Evolutionary conservation across 2,888 invertebrate genomes (phyloP), one percentile per base, ranked within the genome.

Genomic region (Agrochola lota): DNA sequence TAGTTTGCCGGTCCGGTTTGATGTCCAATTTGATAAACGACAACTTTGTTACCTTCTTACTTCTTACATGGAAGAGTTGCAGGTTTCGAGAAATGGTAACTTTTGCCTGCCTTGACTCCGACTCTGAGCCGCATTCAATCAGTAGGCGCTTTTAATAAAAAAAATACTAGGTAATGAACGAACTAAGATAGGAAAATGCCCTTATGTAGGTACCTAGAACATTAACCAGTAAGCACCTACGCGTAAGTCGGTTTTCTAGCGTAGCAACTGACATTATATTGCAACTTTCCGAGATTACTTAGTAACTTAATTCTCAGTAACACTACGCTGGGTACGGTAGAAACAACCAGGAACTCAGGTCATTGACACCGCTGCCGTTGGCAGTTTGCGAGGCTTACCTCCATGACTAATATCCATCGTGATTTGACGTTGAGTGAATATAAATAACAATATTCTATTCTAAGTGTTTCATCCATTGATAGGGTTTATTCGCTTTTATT

Each of bases 381-480:
- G 71, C 80, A 83, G 74, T 72, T 72, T 70, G 66, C 81, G 59
- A 84, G 74, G n/a, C 80, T 74, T 67, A 69, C 69, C 70, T 73
- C 83, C 81, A 81, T 84, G 84, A 84, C 84, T 79, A 78, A 84
- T 84, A 81, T 40, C 57, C 66, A 68, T 73, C 64, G 73, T 71
- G 59, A 80, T 76, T 71, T 78, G 72, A 77, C 60, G 83, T 73
- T 74, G 62, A 71, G 70, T 73, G 72, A 83, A 76, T 80, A 17
- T 83, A 83, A 76, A 75, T 75, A 83, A 57, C 8, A 57, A n/a
- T 23, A 71, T 77, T 49, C 23, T 73, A 69, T 68, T 83, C 17
- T 46, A 40, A n/a, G 69, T 64, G 59, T 70, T 66, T 68, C 60
- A 63, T 66, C 23, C 30, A 40, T 23, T 15, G n/a, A 55, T 43